Percentiles rank a stretch among this genome's conserved stretches.
phyloP scores from a whole-genome alignment of 2,797 vertebrate genomes.

The Poeciliopsis presidionis region DNA sequence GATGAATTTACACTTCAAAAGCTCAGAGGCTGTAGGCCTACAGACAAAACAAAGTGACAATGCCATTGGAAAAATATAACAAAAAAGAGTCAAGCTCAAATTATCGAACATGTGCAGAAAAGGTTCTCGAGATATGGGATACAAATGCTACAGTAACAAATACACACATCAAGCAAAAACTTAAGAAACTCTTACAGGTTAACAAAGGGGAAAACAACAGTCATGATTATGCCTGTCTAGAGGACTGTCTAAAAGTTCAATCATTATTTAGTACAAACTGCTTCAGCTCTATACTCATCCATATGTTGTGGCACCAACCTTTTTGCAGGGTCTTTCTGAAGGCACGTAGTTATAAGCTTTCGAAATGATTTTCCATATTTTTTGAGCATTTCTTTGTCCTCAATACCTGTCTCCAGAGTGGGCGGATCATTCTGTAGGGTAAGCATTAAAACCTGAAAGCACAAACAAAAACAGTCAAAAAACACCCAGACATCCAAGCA shows the following conservation, averaged over 20 bases:
- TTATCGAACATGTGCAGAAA: neutral
- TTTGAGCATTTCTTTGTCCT: constrained; percentile 96
- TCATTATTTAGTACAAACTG: constrained; percentile 22
- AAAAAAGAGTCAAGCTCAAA: neutral
- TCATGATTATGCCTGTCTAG: neutral
- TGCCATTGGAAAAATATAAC: neutral
- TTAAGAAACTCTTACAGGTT: neutral
- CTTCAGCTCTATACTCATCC: constrained; percentile 9
- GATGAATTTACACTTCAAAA: constrained; percentile 99
- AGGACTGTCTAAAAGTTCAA: constrained; percentile 27
- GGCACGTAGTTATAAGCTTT: constrained; percentile 95
- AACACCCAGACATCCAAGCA: constrained; percentile 1
- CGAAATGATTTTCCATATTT: constrained; percentile 98
- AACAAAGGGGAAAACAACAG: neutral
- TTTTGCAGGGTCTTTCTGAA: constrained; percentile 98
- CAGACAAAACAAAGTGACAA: constrained; percentile 63
- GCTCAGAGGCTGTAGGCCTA: constrained; percentile 97
- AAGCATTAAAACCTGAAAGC: constrained; percentile 92
- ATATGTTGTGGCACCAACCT: constrained; percentile 81
- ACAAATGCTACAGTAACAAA: neutral
- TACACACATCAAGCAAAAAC: neutral
- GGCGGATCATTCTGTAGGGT: constrained; percentile 97
- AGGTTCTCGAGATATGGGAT: neutral
- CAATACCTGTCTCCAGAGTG: constrained; percentile 92
- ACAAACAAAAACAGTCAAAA: constrained; percentile 36